Evolutionary conservation across 2,113 vertebrate species (phyloP), one percentile per base, ranked within the genome.

Genomic region (Anolis carolinensis): DNA sequence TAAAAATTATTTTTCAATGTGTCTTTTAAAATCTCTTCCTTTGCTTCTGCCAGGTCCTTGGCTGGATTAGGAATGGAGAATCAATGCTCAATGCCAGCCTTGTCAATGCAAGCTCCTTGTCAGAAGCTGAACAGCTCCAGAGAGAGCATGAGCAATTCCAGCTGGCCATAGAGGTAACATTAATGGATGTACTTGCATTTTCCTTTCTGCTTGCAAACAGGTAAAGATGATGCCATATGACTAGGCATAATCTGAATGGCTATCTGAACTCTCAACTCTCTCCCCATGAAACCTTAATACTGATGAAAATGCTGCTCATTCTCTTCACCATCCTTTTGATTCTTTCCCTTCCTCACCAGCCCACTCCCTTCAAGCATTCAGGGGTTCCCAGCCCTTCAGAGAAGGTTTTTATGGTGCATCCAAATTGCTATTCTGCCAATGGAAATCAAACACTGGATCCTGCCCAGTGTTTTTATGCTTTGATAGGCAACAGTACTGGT

Each of bases 141-240:
- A 95, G 98, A 90, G 99, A 99, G 75, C 98, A 99, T 0, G 99
- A 99, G 65, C 98, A 99, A 93, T 99, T 99, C 93, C 99, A 99
- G 92, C 97, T 99, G 94, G 98, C 98, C 89, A 99, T 99, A 62
- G 99, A 99, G 99, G 99, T 99, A 95, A 97, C 59, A 25, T 0
- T 0, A 76, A 59, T 18, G 30, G 30, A 25, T 13, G 81, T 74
- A 18, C 84, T 50, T 9, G 30, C 14, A 23, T 80, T 85, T 68
- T 44, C 14, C 48, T 85, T 74, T 32, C 30, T 4, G 7, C 30
- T 34, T 6, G 3, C 16, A 82, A 72, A 72, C 2, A 9, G n/a
- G 27, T 52, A 65, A 67, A 84, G 18, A 76, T 16, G 55, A 83
- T 25, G 4, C 55, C 5, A 30, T 23, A 7, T 30, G 34, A 30